These are phyloP conservation scores for Ctenodactylus gundi DNA, from an alignment of 2,113 vertebrate species.

Conservation along the genomic window DNA sequence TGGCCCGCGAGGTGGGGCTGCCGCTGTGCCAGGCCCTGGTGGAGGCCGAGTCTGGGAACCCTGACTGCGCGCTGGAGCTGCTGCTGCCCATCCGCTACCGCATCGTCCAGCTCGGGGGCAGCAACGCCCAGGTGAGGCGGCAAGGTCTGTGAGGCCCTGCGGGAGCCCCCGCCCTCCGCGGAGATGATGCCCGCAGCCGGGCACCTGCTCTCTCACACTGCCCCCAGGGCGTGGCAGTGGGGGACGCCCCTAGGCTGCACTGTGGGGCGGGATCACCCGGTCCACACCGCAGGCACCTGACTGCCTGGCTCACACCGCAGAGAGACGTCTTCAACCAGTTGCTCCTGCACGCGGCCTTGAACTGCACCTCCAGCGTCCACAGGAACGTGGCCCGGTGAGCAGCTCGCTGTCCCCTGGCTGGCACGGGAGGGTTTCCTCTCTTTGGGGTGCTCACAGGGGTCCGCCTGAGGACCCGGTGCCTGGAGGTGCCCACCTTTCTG, in stretches of 20 bases:
- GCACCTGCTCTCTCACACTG: accelerated
- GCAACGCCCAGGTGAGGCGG: constrained; percentile 93
- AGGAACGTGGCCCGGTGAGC: constrained; percentile 90
- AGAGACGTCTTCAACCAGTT: constrained; percentile 95
- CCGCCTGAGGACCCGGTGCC: accelerated
- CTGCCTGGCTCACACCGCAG: constrained; percentile 78
- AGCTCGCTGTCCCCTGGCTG: accelerated
- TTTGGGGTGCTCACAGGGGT: accelerated
- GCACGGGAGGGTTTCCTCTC: accelerated
- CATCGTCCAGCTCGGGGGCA: constrained; percentile 88
- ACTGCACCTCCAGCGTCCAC: constrained; percentile 86
- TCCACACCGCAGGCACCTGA: accelerated
- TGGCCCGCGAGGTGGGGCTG: constrained; percentile 86
- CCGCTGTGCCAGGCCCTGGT: constrained; percentile 92
- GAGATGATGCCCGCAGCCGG: accelerated
- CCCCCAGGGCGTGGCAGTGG: no score
- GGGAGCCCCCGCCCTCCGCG: background rate
- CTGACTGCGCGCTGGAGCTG: constrained; percentile 86
- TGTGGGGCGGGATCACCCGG: accelerated
- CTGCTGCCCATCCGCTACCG: constrained; percentile 91
- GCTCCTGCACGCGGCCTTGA: constrained; percentile 92
- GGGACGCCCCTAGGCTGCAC: background rate
- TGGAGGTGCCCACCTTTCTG: background rate
- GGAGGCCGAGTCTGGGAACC: constrained; percentile 90
- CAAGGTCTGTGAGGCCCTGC: accelerated